Conservation (phyloP, 2,113 vertebrate species). For the Taxidea taxus region DNA sequence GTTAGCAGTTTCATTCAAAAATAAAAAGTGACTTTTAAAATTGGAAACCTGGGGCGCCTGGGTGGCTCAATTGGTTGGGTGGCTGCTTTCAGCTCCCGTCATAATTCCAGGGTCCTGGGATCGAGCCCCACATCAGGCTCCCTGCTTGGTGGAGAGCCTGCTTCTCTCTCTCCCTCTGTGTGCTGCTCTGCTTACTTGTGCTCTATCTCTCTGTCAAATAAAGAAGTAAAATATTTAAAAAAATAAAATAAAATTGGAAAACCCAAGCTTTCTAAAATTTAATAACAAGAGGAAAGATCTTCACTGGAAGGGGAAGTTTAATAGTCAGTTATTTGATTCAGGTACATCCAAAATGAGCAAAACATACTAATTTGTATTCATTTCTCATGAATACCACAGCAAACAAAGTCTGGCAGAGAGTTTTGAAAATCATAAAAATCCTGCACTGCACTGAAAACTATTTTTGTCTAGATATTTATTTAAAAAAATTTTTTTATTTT, state of each 20-base stretch:
- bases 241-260: no score
- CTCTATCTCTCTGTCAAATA: no score
- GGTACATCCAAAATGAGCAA: slow-evolving; percentile 60
- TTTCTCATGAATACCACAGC: neutral
- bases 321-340: slow-evolving; percentile 65
- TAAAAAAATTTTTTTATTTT: no score
- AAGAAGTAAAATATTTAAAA: no score
- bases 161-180: no score
- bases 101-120: no score
- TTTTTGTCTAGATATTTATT: slow-evolving; percentile 22
- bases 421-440: neutral
- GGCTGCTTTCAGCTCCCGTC: no score
- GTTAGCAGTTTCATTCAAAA: slow-evolving; percentile 67
- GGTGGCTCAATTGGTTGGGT: no score
- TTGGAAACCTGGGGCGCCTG: no score
- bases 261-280: slow-evolving; percentile 65
- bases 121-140: no score
- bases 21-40: slow-evolving; percentile 46
- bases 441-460: neutral
- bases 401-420: neutral
- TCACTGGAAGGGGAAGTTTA: slow-evolving; percentile 28
- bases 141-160: no score
- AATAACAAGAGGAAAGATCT: slow-evolving; percentile 50
- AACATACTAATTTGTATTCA: slow-evolving; percentile 62
- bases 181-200: no score